These are phyloP conservation scores for Sphenodon punctatus DNA, from an alignment of 2,797 vertebrate species.

Conservation along the genomic window DNA sequence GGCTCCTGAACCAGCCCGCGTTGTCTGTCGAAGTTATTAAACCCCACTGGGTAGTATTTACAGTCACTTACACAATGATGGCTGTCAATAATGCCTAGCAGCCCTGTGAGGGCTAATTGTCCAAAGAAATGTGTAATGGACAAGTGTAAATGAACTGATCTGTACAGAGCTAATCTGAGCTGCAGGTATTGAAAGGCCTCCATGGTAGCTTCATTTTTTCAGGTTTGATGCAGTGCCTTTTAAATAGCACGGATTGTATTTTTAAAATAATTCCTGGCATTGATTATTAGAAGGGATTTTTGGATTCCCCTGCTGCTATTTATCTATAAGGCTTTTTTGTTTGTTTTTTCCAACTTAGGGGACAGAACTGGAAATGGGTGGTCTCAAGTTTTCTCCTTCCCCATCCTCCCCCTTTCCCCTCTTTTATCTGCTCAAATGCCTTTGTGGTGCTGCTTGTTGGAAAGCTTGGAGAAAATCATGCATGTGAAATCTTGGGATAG, in stretches of 20 bases:
- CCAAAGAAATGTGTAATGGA: constrained; percentile 22
- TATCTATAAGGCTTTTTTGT: not conserved
- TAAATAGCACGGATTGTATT: not conserved
- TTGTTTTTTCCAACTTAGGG: not conserved
- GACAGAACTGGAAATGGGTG: no score
- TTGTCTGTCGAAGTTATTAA: constrained; percentile 55
- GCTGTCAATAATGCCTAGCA: constrained; percentile 45
- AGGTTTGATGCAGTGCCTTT: not conserved
- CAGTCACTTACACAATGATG: constrained; percentile 49
- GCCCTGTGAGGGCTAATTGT: constrained; percentile 34
- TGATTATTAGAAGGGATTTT: not conserved
- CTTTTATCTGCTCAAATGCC: not conserved
- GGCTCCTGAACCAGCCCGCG: constrained; percentile 44
- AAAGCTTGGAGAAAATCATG: fast-evolving
- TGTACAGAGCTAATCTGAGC: not conserved
- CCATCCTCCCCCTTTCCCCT: not conserved
- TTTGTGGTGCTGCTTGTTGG: fast-evolving
- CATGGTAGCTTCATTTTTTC: not conserved
- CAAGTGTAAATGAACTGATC: constrained; percentile 37
- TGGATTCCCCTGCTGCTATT: not conserved
- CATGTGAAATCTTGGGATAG: fast-evolving
- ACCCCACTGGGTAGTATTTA: constrained; percentile 54
- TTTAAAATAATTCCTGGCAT: not conserved
- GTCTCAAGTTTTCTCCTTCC: no score
- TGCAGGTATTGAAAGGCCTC: not conserved